A percentile compares a stretch with the other conserved stretches of the same genome.
These are phyloP conservation scores for Cettia cetti DNA, from an alignment of 2,113 vertebrate genomes.

Conservation along the genomic window DNA sequence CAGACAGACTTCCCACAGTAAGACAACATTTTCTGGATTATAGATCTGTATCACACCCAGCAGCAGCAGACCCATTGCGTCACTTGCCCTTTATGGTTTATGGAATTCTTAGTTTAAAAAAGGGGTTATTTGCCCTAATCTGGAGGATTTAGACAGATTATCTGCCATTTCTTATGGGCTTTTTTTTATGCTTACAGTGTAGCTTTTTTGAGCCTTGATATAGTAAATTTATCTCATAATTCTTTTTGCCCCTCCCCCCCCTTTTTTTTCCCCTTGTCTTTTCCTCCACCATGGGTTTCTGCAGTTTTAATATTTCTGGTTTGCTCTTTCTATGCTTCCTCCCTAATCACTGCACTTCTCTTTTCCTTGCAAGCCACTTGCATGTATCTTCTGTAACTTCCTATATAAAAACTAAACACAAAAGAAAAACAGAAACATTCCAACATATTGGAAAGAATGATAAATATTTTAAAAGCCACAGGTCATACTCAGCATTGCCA, in stretches of 20 bases:
- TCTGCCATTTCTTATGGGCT: background rate
- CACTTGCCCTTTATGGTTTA: background rate
- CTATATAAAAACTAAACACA: background rate
- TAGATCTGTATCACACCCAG: background rate
- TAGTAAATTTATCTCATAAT: background rate
- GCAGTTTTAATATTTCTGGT: background rate
- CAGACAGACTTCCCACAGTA: background rate
- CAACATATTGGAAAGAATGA: background rate
- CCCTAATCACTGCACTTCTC: background rate
- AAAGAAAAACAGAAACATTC: background rate
- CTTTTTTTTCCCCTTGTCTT: background rate
- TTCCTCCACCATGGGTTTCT: background rate
- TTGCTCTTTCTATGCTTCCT: background rate
- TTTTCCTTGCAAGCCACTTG: background rate
- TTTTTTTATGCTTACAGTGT: background rate
- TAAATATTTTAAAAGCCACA: background rate
- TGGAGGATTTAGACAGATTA: background rate
- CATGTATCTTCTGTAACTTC: background rate
- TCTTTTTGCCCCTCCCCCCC: background rate
- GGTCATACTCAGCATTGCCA: background rate
- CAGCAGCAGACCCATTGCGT: background rate
- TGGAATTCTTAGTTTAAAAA: background rate
- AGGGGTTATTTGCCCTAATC: background rate
- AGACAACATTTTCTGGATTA: background rate
- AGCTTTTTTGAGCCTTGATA: background rate